Evolutionary conservation across 37 sponge, comb jelly and placozoan species (phyloP).

Genomic region (Eunapius fragilis): DNA sequence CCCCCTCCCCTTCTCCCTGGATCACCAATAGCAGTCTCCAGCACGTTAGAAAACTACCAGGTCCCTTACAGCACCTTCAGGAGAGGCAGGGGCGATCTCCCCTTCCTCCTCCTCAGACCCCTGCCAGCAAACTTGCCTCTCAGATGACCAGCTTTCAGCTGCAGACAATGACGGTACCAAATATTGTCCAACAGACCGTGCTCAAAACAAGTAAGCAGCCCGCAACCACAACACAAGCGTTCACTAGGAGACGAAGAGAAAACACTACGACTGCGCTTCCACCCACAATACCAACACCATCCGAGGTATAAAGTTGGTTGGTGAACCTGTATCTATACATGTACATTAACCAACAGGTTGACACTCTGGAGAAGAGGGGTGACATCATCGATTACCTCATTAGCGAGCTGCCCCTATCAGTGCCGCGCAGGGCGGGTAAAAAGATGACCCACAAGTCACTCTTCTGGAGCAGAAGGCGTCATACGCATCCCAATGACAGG

Average conservation of each 20-base stretch:
- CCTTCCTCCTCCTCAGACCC: neutral
- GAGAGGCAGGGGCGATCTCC: neutral
- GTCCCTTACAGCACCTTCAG: neutral
- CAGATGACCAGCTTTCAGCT: neutral
- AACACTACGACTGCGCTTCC: neutral
- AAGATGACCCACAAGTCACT: neutral
- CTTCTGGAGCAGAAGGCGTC: neutral
- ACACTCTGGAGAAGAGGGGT: neutral
- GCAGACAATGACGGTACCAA: neutral
- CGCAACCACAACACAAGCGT: neutral
- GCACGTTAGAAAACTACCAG: neutral
- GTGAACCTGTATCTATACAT: no score
- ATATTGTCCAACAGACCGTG: neutral
- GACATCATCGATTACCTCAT: neutral
- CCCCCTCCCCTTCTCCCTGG: neutral
- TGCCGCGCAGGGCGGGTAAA: neutral
- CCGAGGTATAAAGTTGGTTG: no score
- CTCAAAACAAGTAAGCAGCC: neutral
- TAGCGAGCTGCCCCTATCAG: neutral
- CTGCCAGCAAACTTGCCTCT: neutral
- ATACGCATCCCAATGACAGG: neutral
- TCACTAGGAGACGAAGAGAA: neutral
- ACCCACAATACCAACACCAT: neutral
- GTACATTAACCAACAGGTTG: neutral
- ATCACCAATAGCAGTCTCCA: neutral